Conservation (phyloP, 2,797 vertebrate species). For the Anguilla obscura region DNA sequence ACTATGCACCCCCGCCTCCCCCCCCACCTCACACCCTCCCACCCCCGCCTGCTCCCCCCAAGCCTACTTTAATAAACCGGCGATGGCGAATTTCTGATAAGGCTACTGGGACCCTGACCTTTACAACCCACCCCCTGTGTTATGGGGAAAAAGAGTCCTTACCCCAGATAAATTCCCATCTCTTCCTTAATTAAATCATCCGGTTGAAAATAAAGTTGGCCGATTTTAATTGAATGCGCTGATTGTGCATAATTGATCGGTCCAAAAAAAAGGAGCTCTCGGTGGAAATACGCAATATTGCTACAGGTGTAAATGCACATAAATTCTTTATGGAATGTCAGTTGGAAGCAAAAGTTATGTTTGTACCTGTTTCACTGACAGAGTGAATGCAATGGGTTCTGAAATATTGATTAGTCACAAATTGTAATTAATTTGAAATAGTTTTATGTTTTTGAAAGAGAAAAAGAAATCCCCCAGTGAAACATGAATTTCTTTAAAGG, state of each 20-base stretch:
- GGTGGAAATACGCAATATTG: background rate
- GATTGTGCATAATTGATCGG: background rate
- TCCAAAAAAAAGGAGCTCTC: background rate
- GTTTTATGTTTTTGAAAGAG: background rate
- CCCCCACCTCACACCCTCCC: conserved; percentile 72
- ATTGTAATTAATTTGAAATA: background rate
- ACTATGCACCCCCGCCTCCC: too few relatives aligned
- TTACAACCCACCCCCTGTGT: conserved; percentile 76
- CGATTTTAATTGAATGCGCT: background rate
- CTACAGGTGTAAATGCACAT: background rate
- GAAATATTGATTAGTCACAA: background rate
- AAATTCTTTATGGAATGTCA: background rate
- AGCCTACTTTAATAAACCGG: conserved; percentile 85
- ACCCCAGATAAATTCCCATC: conserved; percentile 70
- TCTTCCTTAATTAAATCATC: conserved; percentile 73
- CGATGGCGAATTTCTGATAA: conserved; percentile 84
- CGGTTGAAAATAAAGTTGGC: background rate
- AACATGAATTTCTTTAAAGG: background rate
- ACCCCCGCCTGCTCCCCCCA: conserved; percentile 69
- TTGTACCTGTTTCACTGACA: background rate
- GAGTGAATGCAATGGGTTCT: background rate
- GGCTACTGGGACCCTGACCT: conserved; percentile 78
- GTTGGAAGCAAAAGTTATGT: background rate
- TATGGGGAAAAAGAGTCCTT: conserved; percentile 64
- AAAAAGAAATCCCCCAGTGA: background rate